Evolutionary conservation across 2,797 vertebrate species (phyloP), one percentile per base, ranked within the genome.

Genomic region (Pygocentrus nattereri): DNA sequence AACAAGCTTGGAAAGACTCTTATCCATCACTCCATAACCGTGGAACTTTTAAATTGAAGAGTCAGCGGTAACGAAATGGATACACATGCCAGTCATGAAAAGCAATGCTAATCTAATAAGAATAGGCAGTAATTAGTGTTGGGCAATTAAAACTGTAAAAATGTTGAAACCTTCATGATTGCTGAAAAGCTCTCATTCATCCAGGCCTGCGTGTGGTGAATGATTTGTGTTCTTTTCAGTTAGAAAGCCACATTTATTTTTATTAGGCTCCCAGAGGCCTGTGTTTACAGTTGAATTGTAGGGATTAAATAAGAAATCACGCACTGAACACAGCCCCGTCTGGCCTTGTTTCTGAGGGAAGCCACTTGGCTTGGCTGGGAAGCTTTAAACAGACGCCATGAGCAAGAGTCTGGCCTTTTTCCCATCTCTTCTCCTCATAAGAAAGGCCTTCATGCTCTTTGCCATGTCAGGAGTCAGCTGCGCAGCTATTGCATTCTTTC

Each of bases 241-340:
- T 70, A 47, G 75, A 77, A 34, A 76, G 44, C 61, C 41, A 5
- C 54, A 59, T 82, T 82, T 84, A 68, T 80, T 86, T 84, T 80
- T 74, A 80, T 74, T 77, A 67, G 58, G 19, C 31, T 80, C 47
- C 30, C 23, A 59, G 79, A 86, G 67, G 59, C 61, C 27, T 12
- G 6, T 69, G 68, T 84, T 84, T 82, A 82, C 65, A 77, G 30
- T 84, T 80, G 69, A 85, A 81, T 83, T 81, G 78, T 34, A 21
- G 18, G 80, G 81, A 76, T 80, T 80, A 80, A 74, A 76, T 68
- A 38, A 69, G 52, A 59, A 80, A 65, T 54, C 70, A 77, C 5
- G 50, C 65, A 15, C 13, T 23, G 31, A 77, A 78, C 61, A 38
- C 61, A 69, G 68, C 59, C 62, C 27, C 5, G 67, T 12, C 52